Base-by-base conservation (phyloP, 2,797 vertebrate species). In the Chrosomus eos region DNA sequence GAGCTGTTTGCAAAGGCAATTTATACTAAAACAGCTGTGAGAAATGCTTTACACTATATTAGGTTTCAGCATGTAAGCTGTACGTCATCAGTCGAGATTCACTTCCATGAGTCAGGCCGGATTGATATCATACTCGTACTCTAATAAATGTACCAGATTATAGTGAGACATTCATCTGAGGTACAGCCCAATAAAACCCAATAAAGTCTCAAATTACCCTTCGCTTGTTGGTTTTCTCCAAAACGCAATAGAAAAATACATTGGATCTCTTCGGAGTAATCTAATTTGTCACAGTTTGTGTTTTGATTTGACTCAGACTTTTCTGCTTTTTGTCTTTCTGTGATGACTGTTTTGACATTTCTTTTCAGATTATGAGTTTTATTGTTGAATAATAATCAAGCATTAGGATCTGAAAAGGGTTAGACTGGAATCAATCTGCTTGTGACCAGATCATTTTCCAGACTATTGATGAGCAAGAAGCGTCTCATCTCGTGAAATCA, bases 391-490 rank as follows among this genome's bases (percentile, higher is more conserved):
- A 58, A 55, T 23, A 18, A 40, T 26, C 28, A n/a, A 26, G 23
- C 2, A 13, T 38, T 38, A 26, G 31, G 53, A 5, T 58, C 21
- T 36, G 3, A 21, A 3, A 36, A 38, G 31, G 31, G 10, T 38
- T 16, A 7, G 4, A 38, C 21, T 74, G 51, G 51, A 55, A 55
- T 58, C 73, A n/a, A 10, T 58, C 74, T 58, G 33, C 51, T n/a
- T 38, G 13, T 38, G 74, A 58, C 14, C 7, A 2, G 51, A 58
- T 38, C 7, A 1, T 76, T 76, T 58, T 40, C 74, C 74, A 76
- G 53, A 76, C 74, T 26, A 18, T 76, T 26, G 36, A 60, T 60
- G 74, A 53, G 64, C 43, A 66, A 68, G 64, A 67, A 31, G 19
- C n/a, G n/a, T 80, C 28, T 80, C 26, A 33, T 60, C 33, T 38